Percentiles rank a stretch among this genome's conserved stretches.
These are phyloP conservation scores for Tichodroma muraria DNA, from an alignment of 2,113 vertebrate genomes.

Conservation along the genomic window DNA sequence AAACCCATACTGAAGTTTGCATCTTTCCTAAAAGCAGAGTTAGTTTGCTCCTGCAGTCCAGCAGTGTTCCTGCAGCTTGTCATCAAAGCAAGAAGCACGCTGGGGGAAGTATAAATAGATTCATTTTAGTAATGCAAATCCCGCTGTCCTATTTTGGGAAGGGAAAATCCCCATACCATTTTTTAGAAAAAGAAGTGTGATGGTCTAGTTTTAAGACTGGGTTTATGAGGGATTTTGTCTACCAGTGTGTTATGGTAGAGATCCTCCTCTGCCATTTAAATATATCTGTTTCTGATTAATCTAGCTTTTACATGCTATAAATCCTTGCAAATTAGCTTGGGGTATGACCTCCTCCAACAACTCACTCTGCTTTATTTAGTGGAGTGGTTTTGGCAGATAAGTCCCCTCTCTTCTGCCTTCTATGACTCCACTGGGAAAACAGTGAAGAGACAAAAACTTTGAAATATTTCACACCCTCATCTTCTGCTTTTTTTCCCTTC, in stretches of 20 bases:
- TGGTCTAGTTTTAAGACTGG: not conserved
- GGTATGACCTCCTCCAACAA: not conserved
- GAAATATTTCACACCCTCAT: not conserved
- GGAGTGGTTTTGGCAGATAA: not conserved
- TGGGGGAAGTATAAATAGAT: constrained; percentile 49
- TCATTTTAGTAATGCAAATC: constrained; percentile 58
- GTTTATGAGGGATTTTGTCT: constrained; percentile 12
- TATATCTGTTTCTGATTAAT: not conserved
- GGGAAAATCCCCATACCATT: constrained; percentile 18
- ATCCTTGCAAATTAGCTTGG: constrained; percentile 24
- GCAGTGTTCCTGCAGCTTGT: not conserved
- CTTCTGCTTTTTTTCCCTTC: not conserved
- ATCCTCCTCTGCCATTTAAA: not conserved
- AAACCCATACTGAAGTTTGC: not conserved
- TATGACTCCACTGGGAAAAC: not conserved
- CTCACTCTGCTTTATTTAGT: not conserved
- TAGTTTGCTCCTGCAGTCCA: not conserved
- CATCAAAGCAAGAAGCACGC: not conserved
- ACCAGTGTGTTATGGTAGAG: not conserved
- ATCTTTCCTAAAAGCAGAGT: not conserved
- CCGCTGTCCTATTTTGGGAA: constrained; percentile 19
- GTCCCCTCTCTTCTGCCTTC: not conserved
- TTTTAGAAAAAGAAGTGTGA: not conserved
- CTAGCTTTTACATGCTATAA: not conserved
- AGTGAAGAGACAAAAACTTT: not conserved